Evolutionary conservation across 2,888 invertebrate genomes (phyloP), one percentile per base, ranked within the genome.

Genomic region (Eremobia ochroleuca): DNA sequence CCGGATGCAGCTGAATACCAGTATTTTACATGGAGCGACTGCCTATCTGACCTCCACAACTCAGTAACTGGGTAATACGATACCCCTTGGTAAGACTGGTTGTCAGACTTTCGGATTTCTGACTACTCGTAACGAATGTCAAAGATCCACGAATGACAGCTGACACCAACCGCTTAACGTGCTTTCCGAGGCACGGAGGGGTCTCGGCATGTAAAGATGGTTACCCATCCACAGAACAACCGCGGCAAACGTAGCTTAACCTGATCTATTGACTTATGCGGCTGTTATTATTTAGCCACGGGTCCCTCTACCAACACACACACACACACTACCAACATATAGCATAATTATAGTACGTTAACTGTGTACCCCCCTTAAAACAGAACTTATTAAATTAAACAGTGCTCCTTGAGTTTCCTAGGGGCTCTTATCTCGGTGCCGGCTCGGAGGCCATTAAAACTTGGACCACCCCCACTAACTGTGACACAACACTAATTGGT

Each of bases 401-500:
- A 91, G 88, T 87, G 82, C 89, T 89, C 85, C 90, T 91, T 86
- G 87, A 90, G 89, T 90, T 90, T 88, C 88, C 87, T 85, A 85
- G 86, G 84, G 87, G 91, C 93, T 92, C 92, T 92, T 92, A 92
- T 92, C 92, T 90, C 88, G 78, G 79, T 86, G 84, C 80, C 82
- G 88, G 87, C 88, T 88, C 86, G 75, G 89, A 88, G 90, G 82
- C 92, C 92, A 93, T 93, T 93, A 93, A 93, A 93, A 93, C 92
- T 93, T 93, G 90, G 88, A 89, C 93, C 91, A 78, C 78, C 88
- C 87, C 82, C 86, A 85, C 88, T 89, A 89, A 90, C 90, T 89
- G 92, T 91, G 92, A 90, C 92, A 88, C 90, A 89, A 87, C 91
- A 85, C 92, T 94, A 94, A 94, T 94, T 94, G 94, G 90, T 92